Evolutionary conservation across 2,113 vertebrate genomes (phyloP).

Genomic region (Entosphenus tridentatus): DNA sequence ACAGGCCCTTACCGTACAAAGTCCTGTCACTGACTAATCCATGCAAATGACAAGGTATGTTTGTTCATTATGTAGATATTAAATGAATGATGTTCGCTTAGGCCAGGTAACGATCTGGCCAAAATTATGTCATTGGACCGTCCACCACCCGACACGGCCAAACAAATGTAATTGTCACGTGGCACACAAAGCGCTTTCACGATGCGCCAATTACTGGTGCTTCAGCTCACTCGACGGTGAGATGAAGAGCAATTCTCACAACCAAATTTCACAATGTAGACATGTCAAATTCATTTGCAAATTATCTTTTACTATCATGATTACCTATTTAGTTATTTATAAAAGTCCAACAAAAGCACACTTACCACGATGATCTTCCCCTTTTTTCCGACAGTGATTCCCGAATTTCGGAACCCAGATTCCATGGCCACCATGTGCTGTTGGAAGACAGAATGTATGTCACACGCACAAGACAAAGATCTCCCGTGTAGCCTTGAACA

Average conservation of each 20-base stretch:
- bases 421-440: constrained; percentile 51
- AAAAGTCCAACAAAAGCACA: not conserved
- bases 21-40: too few species aligned
- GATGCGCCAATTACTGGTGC: not conserved
- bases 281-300: not conserved
- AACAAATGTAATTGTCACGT: not conserved
- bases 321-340: not conserved
- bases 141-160: too few species aligned
- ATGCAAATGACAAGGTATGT: too few species aligned
- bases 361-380: constrained; percentile 65
- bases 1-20: too few species aligned
- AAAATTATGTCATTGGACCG: too few species aligned
- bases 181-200: not conserved
- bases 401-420: constrained; percentile 79
- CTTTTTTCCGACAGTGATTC: constrained; percentile 51
- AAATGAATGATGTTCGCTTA: too few species aligned
- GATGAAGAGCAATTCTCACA: not conserved
- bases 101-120: too few species aligned
- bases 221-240: not conserved
- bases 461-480: too few species aligned
- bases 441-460: not conserved
- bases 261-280: not conserved
- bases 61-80: too few species aligned
- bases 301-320: not conserved
- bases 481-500: too few species aligned